These are phyloP conservation scores for Lamprotornis superbus DNA, from an alignment of 2,113 vertebrate species.

Conservation along the genomic window DNA sequence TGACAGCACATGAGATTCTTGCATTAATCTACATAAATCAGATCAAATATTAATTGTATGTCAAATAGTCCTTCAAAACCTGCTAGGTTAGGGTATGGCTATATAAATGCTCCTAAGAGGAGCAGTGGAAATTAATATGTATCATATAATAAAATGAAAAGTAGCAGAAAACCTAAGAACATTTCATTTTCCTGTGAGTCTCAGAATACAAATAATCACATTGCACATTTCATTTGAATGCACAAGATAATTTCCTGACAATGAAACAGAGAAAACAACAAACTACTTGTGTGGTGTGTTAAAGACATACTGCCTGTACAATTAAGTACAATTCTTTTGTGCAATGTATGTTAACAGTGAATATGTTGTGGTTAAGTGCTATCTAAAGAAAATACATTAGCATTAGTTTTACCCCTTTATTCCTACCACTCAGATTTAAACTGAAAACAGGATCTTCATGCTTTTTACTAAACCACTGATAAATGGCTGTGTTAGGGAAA, in stretches of 20 bases:
- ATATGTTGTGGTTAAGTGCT: background rate
- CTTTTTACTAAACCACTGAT: background rate
- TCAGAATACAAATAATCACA: background rate
- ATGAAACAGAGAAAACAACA: background rate
- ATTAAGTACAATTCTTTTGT: background rate
- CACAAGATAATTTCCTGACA: background rate
- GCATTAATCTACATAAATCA: slow-evolving; percentile 15
- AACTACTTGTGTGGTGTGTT: background rate
- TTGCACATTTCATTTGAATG: background rate
- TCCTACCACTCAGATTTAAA: background rate
- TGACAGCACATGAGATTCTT: background rate
- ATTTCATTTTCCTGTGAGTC: background rate
- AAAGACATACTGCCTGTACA: background rate
- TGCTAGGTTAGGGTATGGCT: background rate
- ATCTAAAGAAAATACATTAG: background rate
- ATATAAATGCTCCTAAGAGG: background rate
- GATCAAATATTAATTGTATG: background rate
- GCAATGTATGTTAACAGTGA: background rate
- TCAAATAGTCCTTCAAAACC: background rate
- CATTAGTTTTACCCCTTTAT: background rate
- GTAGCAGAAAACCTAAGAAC: background rate
- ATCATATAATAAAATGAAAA: background rate
- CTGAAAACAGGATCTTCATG: background rate
- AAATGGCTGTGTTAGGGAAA: background rate
- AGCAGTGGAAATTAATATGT: background rate